Evolutionary conservation across 1,140 invertebrate species (phyloP).

Genomic region (Chironomus striatipennis): DNA sequence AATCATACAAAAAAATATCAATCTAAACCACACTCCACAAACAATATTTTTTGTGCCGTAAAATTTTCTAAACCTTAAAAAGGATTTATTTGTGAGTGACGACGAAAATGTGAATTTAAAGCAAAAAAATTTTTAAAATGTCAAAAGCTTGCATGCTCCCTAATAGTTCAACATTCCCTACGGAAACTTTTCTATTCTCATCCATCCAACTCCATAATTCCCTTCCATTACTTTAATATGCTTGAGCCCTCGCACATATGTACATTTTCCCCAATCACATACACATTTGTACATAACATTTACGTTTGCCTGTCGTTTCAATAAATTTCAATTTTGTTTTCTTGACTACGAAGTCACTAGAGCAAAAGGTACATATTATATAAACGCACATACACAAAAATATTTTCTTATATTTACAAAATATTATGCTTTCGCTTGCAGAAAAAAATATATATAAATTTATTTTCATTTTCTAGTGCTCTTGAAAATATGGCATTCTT

Average conservation of each 20-base stretch:
- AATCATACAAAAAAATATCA: no score
- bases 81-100: no score
- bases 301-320: constrained; percentile 4
- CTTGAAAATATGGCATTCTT: neutral
- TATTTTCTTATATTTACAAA: neutral
- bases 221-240: neutral
- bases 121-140: no score
- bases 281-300: neutral
- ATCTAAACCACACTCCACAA: no score
- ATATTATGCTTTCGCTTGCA: no score
- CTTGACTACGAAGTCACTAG: neutral
- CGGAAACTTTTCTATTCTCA: neutral
- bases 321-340: constrained; percentile 22
- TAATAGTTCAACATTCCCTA: neutral
- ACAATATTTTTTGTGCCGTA: no score
- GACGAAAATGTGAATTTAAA: no score
- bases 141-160: no score
- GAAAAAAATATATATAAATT: no score
- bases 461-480: neutral
- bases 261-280: neutral
- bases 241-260: neutral
- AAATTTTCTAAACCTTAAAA: no score
- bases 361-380: neutral
- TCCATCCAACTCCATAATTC: neutral
- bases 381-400: neutral